Conservation (phyloP, 2,113 vertebrate species). For the Sebastes schlegelii region DNA sequence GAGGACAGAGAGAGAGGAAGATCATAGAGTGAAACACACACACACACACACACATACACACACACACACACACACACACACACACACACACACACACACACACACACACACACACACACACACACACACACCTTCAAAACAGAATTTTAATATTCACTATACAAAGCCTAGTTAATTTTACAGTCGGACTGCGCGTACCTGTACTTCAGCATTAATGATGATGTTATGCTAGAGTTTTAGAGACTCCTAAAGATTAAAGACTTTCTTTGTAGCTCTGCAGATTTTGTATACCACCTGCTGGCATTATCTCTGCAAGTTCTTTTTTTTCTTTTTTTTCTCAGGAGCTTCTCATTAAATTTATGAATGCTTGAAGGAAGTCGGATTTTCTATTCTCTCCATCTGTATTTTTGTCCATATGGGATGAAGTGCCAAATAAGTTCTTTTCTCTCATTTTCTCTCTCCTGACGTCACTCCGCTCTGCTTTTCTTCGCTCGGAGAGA, state of each 20-base stretch:
- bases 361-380: conserved; percentile 58
- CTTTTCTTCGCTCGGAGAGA: background rate
- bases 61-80: background rate
- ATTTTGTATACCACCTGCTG: conserved; percentile 64
- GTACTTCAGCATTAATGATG: conserved; percentile 50
- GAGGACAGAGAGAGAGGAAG: background rate
- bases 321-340: background rate
- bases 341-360: conserved; percentile 68
- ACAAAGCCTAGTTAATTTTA: conserved; percentile 40
- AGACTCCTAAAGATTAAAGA: conserved; percentile 66
- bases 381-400: conserved; percentile 58
- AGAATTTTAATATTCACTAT: conserved; percentile 30
- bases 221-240: conserved; percentile 54
- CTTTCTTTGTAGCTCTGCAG: conserved; percentile 55
- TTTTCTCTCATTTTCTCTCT: conserved; percentile 21
- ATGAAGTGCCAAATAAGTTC: conserved; percentile 41
- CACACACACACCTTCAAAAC: conserved; percentile 10
- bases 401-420: conserved; percentile 53
- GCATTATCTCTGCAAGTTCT: conserved; percentile 47
- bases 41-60: conserved; percentile 10
- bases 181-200: conserved; percentile 32
- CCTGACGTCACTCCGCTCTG: conserved; percentile 46
- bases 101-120: conserved; percentile 3
- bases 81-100: conserved; percentile 17
- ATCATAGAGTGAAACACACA: conserved; percentile 11